phyloP scores from a whole-genome alignment of 2,888 invertebrate species.

The Boloria euphrosyne region DNA sequence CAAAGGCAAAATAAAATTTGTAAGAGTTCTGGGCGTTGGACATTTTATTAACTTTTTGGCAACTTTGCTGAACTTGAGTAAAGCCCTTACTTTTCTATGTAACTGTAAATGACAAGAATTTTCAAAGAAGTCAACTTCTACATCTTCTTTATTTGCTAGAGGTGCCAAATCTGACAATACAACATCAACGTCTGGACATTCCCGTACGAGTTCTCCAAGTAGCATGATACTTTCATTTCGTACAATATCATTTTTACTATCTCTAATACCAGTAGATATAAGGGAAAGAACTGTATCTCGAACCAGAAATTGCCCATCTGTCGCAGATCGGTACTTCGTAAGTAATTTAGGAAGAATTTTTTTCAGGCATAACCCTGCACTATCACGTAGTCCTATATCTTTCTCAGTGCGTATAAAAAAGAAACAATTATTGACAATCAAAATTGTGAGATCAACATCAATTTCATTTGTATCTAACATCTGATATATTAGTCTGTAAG shows the following conservation, averaged over 20 bases:
- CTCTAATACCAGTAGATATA: slow-evolving; percentile 87
- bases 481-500: slow-evolving; percentile 86
- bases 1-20: slow-evolving; percentile 93
- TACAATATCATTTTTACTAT: slow-evolving; percentile 86
- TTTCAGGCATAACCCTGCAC: slow-evolving; percentile 88
- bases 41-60: slow-evolving; percentile 83
- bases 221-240: slow-evolving; percentile 90
- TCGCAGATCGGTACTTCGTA: slow-evolving; percentile 75
- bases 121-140: slow-evolving; percentile 96
- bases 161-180: slow-evolving; percentile 87
- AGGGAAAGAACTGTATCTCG: slow-evolving; percentile 88
- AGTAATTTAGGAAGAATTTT: slow-evolving; percentile 85
- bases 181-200: slow-evolving; percentile 87
- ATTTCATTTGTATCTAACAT: slow-evolving; percentile 76
- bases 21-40: slow-evolving; percentile 87
- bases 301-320: slow-evolving; percentile 86
- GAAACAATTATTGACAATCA: slow-evolving; percentile 92
- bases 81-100: slow-evolving; percentile 92
- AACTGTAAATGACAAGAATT: slow-evolving; percentile 94
- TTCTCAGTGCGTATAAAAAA: slow-evolving; percentile 89
- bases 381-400: slow-evolving; percentile 92
- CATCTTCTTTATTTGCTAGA: slow-evolving; percentile 86
- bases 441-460: slow-evolving; percentile 85
- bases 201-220: slow-evolving; percentile 88
- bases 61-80: slow-evolving; percentile 87